phyloP scores from a whole-genome alignment of 2,797 vertebrate genomes.

The Chelon auratus region DNA sequence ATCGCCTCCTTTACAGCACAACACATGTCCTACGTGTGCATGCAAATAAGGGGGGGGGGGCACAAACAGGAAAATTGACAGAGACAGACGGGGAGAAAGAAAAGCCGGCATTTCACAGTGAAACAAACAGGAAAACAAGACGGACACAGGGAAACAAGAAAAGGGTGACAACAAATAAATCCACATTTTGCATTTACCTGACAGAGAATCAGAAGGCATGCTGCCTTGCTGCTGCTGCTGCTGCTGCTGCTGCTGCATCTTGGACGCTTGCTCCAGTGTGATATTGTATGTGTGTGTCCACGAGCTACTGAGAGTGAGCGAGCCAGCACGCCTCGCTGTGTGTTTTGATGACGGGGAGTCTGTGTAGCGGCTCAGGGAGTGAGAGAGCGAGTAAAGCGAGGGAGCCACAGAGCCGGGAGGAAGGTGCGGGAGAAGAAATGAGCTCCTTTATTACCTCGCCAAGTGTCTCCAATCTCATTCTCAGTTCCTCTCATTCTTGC shows the following conservation, averaged over 20 bases:
- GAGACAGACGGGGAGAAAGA: constrained; percentile 24
- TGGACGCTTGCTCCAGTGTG: constrained; percentile 62
- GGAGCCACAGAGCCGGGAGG: constrained; percentile 39
- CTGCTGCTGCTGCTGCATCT: constrained; percentile 82
- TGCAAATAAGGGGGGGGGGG: neutral
- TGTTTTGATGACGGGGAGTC: constrained; percentile 74
- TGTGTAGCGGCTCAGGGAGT: constrained; percentile 58
- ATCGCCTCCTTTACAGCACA: constrained; percentile 34
- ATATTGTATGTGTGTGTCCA: constrained; percentile 57
- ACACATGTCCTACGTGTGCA: constrained; percentile 15
- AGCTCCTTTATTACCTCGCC: constrained; percentile 52
- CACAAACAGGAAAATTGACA: constrained; percentile 19
- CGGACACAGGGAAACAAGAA: constrained; percentile 17
- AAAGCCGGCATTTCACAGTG: constrained; percentile 22
- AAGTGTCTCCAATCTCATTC: constrained; percentile 54
- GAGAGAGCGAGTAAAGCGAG: constrained; percentile 34
- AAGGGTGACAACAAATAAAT: constrained; percentile 3
- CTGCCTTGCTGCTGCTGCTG: constrained; percentile 76
- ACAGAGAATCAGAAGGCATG: constrained; percentile 76
- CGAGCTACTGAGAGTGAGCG: constrained; percentile 53
- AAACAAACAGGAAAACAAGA: constrained; percentile 18
- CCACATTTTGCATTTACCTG: constrained; percentile 78
- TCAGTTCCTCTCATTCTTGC: constrained; percentile 45
- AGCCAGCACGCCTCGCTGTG: constrained; percentile 68
- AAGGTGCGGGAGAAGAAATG: constrained; percentile 35